Evolutionary conservation across 2,888 invertebrate genomes (phyloP), one percentile per base, ranked within the genome.

Genomic region (Seira sanloemensis): DNA sequence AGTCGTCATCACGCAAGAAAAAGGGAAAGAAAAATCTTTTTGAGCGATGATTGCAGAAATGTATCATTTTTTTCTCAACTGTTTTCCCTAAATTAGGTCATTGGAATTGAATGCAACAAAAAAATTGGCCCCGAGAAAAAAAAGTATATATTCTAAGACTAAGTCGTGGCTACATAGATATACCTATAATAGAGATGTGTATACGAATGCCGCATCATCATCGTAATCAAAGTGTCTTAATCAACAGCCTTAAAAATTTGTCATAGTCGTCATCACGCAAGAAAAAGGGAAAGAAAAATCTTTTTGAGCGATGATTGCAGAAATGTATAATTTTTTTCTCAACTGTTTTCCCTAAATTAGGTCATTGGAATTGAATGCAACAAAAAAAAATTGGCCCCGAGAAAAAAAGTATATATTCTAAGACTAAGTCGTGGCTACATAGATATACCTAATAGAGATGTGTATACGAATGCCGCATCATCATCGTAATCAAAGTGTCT

Each of bases 301-400:
- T 69, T 78, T 65, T 73, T 79, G 79, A 78, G 79, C 73, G 66
- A 66, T 71, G 66, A 46, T 16, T 12, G 18, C n/a, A 46, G 72
- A 69, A 27, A 69, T 24, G 58, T 58, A 9, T 58, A 7, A 58
- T 58, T 58, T 18, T n/a, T 58, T 58, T n/a, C 58, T 78, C 62
- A 12, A 21, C 26, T 67, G n/a, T 72, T 58, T 37, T 72, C 26
- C 26, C 67, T 68, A 19, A 79, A 79, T 79, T 73, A 67, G 79
- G 79, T 79, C 79, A 79, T 73, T 79, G 73, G 73, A 66, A 79
- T 79, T 73, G 72, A 78, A 78, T 58, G 78, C 27, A 78, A n/a
- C n/a, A n/a, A n/a, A n/a, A n/a, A 66, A 72, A 26, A 72, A 78
- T 71, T 18, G 65, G 24, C 27, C n/a, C 24, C 18, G 78, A 50